Evolutionary conservation across 2,797 vertebrate species (phyloP).

Genomic region (Anisognathus igniventris): DNA sequence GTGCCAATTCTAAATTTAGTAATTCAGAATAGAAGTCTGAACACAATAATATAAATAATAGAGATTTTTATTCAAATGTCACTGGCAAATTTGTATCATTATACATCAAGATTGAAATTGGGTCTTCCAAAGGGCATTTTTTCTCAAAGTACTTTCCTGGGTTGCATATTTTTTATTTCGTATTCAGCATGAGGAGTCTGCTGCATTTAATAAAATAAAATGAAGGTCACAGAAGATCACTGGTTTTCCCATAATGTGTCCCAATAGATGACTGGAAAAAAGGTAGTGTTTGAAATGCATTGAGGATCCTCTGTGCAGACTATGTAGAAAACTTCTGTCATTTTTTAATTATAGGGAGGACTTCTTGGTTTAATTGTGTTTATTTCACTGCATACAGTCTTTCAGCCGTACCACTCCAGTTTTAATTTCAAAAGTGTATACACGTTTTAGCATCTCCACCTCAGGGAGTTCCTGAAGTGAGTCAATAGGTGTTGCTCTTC

Average conservation of each 20-base stretch:
- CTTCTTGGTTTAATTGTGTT: neutral
- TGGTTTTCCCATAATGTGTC: slow-evolving; percentile 6
- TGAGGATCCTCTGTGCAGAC: neutral
- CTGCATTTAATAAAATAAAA: slow-evolving; percentile 74
- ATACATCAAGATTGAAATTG: slow-evolving; percentile 19
- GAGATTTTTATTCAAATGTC: slow-evolving; percentile 42
- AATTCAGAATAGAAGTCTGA: slow-evolving; percentile 28
- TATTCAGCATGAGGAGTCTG: slow-evolving; percentile 60
- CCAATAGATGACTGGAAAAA: slow-evolving; percentile 52
- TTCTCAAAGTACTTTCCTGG: slow-evolving; percentile 53
- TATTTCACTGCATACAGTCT: neutral
- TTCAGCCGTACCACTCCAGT: neutral
- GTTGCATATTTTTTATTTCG: slow-evolving; percentile 63
- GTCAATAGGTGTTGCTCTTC: neutral
- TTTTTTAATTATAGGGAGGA: slow-evolving; percentile 25
- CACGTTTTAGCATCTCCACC: neutral
- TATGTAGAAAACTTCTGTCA: neutral
- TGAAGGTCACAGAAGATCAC: slow-evolving; percentile 59
- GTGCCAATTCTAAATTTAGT: slow-evolving; percentile 29
- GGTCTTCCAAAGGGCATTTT: slow-evolving; percentile 36
- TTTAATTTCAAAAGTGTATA: neutral
- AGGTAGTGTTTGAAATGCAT: slow-evolving; percentile 58
- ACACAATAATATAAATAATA: slow-evolving; percentile 28
- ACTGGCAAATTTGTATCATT: slow-evolving; percentile 8
- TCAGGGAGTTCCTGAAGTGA: neutral